A percentile compares a stretch with the other conserved stretches of the same genome.
These are phyloP conservation scores for Dermochelys coriacea DNA, from an alignment of 2,797 vertebrate species.

Conservation along the genomic window DNA sequence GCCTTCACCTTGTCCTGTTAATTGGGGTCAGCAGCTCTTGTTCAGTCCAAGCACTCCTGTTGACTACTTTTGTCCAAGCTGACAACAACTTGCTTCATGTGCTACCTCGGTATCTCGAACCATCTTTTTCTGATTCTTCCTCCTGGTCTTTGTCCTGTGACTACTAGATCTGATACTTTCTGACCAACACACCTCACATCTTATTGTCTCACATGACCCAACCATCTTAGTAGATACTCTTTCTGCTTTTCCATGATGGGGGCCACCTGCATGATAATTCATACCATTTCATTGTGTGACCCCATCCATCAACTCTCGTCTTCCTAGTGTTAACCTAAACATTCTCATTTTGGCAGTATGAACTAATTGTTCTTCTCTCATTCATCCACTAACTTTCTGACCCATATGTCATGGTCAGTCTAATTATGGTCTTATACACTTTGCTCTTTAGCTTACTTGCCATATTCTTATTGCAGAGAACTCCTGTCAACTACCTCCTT, in stretches of 20 bases:
- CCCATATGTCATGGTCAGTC: neutral
- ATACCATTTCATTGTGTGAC: neutral
- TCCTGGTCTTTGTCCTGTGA: neutral
- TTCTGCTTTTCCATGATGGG: neutral
- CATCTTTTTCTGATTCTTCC: neutral
- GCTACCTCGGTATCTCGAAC: neutral
- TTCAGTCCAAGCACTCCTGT: neutral
- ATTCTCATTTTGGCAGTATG: neutral
- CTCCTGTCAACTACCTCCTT: neutral
- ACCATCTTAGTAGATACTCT: neutral
- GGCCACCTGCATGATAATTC: neutral
- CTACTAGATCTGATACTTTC: neutral
- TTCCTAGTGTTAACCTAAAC: neutral
- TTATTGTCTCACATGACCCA: no score
- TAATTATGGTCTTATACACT: neutral
- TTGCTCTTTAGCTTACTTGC: neutral
- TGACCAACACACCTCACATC: neutral
- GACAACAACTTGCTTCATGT: neutral
- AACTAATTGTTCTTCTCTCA: neutral
- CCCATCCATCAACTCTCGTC: neutral
- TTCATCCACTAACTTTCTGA: neutral
- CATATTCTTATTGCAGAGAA: neutral
- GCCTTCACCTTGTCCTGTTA: neutral
- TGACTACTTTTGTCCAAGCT: neutral
- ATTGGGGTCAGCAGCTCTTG: neutral